Evolutionary conservation across 1,140 invertebrate species (phyloP), one percentile per base, ranked within the genome.

Genomic region (Apis laboriosa): DNA sequence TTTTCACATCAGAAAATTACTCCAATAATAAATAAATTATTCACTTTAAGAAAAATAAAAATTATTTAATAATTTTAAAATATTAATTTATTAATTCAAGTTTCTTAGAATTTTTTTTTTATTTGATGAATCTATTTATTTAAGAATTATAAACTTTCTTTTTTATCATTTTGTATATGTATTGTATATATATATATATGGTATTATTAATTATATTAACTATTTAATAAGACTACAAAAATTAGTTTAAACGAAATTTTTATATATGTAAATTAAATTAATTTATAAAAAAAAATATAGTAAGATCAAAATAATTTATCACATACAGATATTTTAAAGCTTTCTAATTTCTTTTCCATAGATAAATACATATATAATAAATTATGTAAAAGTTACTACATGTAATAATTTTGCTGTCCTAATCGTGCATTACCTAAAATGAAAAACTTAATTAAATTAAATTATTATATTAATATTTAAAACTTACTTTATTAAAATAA

Each of bases 271-370:
- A 80, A 78, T 81, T 49, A 75, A 68, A 73, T 76, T 66, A 80
- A 67, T 34, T 72, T 63, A 70, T 53, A 63, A 75, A 61, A 82
- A 87, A 75, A 77, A 28, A 86, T 58, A 83, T 70, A 75, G 68
- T 61, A 85, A 87, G 85, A 86, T 87, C 80, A 87, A 84, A 87
- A 53, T 61, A 84, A 56, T 86, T 70, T 84, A 86, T 85, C 61
- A 58, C 24, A n/a, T 60, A 43, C 24, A 74, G 43, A 83, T 43
- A 83, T 75, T 19, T 74, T 66, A 76, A 81, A 81, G 63, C 43
- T 53, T 68, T 60, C 51, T 51, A 81, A 76, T 67, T 34, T 17
- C 9, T 70, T 17, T 15, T 70, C 66, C 28, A 43, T 49, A 58
- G 68, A 60, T 76, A 76, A 80, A 79, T 78, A 70, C 5, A 75